phyloP scores from a whole-genome alignment of 1,140 invertebrate genomes.

The Lamellibrachia luymesi region DNA sequence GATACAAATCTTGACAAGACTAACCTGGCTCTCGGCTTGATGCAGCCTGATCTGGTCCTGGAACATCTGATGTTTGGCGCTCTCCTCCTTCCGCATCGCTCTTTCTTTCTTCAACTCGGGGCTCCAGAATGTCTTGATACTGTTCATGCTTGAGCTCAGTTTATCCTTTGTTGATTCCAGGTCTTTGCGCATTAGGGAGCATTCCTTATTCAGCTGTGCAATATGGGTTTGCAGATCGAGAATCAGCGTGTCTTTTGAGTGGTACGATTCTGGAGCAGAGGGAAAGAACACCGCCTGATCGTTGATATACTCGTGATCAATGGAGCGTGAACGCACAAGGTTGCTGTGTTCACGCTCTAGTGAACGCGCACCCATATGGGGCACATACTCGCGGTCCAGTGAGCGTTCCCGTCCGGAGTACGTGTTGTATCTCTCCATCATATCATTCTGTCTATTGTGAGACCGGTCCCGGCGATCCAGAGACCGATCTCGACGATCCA shows the following conservation, averaged over 20 bases:
- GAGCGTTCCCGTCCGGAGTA: conserved; percentile 23
- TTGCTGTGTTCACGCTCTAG: conserved; percentile 40
- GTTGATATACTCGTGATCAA: conserved; percentile 20
- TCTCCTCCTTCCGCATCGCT: conserved; percentile 94
- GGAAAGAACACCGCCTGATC: conserved; percentile 9
- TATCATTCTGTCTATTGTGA: conserved; percentile 36
- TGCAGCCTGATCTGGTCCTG: conserved; percentile 95
- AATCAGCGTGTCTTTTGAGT: conserved; percentile 56
- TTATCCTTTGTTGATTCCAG: conserved; percentile 97
- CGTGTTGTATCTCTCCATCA: neutral
- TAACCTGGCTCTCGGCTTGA: conserved; percentile 96
- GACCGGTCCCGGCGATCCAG: conserved; percentile 40
- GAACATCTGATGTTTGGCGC: conserved; percentile 92
- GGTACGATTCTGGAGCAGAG: neutral
- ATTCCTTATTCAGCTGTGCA: conserved; percentile 90
- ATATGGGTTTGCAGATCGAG: conserved; percentile 93
- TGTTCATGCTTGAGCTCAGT: conserved; percentile 97
- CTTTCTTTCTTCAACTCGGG: conserved; percentile 98
- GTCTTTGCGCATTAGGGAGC: conserved; percentile 94
- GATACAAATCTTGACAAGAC: conserved; percentile 28
- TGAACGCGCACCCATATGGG: conserved; percentile 52
- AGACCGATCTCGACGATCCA: conserved; percentile 26
- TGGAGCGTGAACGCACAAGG: conserved; percentile 23
- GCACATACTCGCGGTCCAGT: conserved; percentile 35
- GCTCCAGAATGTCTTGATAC: conserved; percentile 99